Base-by-base conservation (phyloP, 2,888 invertebrate genomes). In the Drosophila bunnanda region DNA sequence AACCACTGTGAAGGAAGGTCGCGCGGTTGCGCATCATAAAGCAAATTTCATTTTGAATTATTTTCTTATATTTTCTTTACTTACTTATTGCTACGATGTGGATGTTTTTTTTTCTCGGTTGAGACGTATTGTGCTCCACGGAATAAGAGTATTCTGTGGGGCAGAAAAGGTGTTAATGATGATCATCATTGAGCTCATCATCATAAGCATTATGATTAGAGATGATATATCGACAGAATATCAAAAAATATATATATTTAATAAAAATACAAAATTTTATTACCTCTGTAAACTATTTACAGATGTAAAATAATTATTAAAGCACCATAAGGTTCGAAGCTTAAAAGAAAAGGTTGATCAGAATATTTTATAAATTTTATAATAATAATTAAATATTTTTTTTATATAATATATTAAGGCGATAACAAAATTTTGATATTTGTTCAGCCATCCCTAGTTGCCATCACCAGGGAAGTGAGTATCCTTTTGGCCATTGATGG, bases 1-100 rank as follows among this genome's bases (percentile, higher is more conserved):
- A 3, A 3, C 76, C 75, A 83, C 73, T 78, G 83, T 89, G 81
- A 77, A 79, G 72, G 54, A 64, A 82, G 70, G 86, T 80, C 72
- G 77, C 75, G 73, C 75, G 83, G 90, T 90, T 90, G 90, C 90
- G 89, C 90, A 90, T 91, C 91, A 92, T 92, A 92, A 92, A 92
- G 90, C 90, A 91, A 92, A 92, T 92, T 92, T 91, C 90, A 90
- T 91, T 92, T 91, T 91, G 91, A 92, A 91, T 92, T 92, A 91
- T 92, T 91, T 90, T 90, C 87, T 75, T 89, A 87, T 87, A 89
- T 76, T 60, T 77, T 75, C 73, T 74, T 65, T 72, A 61, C 32
- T 64, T 34, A 50, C 20, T 62, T 68, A 78, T 55, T 74, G 74
- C 50, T 53, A 56, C 36, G 57, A 58, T 46, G 61, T 57, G 13